Percentiles rank a stretch among this genome's conserved stretches.
These are phyloP conservation scores for Diplolepis rosae DNA, from an alignment of 2,888 invertebrate species.

Conservation along the genomic window DNA sequence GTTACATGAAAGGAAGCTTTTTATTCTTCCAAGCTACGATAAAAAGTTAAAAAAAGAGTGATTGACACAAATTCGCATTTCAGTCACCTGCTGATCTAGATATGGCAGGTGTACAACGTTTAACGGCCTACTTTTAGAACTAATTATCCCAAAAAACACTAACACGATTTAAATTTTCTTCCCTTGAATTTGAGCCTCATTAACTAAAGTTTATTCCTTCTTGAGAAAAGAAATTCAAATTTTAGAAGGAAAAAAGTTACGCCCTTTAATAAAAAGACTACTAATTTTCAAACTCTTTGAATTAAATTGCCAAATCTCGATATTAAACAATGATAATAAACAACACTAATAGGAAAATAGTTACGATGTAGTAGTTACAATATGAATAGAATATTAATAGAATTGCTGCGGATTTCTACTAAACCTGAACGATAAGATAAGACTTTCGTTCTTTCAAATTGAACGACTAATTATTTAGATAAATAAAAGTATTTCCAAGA, in stretches of 20 bases:
- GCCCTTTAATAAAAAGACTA: not conserved
- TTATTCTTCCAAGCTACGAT: not conserved
- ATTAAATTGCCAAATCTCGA: not conserved
- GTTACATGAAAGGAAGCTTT: no score
- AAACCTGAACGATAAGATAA: no score
- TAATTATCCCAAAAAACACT: constrained; percentile 14
- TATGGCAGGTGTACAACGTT: constrained; percentile 20
- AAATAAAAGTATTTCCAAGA: no score
- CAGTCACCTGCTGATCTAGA: not conserved
- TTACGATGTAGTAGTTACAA: no score
- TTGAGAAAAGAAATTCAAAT: not conserved
- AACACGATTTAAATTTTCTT: constrained; percentile 15
- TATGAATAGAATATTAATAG: no score
- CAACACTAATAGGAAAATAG: no score
- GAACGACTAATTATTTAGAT: not conserved
- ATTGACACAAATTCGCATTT: not conserved
- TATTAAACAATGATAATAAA: not conserved
- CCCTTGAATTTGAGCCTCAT: constrained; percentile 12
- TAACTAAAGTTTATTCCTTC: constrained; percentile 13
- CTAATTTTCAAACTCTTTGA: not conserved
- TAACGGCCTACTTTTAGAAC: constrained; percentile 23
- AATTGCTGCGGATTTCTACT: no score
- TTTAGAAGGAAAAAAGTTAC: not conserved
- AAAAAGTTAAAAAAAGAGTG: not conserved
- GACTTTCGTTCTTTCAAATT: no score